Base-by-base conservation (phyloP, 2,888 invertebrate genomes). In the Carterocephalus palaemon region DNA sequence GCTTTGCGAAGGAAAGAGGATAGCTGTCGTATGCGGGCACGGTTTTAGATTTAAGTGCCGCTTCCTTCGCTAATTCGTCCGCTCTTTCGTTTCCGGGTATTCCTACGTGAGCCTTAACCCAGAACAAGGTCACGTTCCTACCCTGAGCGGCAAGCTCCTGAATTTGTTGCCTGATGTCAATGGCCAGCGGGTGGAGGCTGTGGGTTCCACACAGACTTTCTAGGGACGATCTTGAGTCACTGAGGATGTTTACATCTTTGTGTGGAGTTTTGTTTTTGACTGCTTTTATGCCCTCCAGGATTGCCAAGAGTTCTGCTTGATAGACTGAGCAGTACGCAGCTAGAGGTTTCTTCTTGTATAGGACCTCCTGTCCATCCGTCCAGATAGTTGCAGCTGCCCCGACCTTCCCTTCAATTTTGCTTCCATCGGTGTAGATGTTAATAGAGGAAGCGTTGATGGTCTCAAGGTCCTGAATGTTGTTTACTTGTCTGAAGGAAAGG, bases 361-460 rank as follows among this genome's bases (percentile, higher is more conserved):
- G 10, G 8, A 16, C n/a, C 16, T 16, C 31, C 8, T 15, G 5
- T n/a, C 15, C 16, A 8, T 15, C n/a, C 8, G 3, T n/a, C 31
- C 31, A 31, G 15, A 7, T 8, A 8, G 31, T 7, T 4, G 8
- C 31, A n/a, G 31, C 31, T 3, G n/a, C 31, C 1, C 31, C 31
- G 3, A 16, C 16, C n/a, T 31, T 31, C 3, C 16, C 31, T 2
- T 31, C 16, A 7, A 31, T 31, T 16, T 31, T 31, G n/a, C 31
- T 31, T 7, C 31, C 31, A 8, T 31, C 31, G 1, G 31, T 31
- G 16, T 10, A 31, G 7, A 31, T 16, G n/a, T n/a, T n/a, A n/a
- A n/a, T n/a, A n/a, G n/a, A n/a, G n/a, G n/a, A n/a, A n/a, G n/a
- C n/a, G n/a, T n/a, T n/a, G n/a, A n/a, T n/a, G n/a, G n/a, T n/a